Percentiles rank a stretch among this genome's conserved stretches.
Evolutionary conservation across 1,140 invertebrate genomes (phyloP).

Genomic region (Drosophila leontia): DNA sequence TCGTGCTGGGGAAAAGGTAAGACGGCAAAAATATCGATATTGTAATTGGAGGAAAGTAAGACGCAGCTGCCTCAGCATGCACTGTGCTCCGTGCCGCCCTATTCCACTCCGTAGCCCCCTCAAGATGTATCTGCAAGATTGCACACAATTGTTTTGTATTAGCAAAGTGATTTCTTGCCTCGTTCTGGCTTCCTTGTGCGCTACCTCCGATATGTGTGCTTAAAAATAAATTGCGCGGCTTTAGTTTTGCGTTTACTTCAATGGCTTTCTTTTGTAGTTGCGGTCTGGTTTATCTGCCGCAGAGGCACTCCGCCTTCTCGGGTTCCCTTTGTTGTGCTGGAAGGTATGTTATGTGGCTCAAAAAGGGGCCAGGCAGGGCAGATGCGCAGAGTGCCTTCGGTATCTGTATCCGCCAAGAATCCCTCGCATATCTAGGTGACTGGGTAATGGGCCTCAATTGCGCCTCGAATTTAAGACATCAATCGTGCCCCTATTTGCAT

Average conservation of each 20-base stretch:
- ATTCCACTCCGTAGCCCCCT: neutral
- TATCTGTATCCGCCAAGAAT: constrained; percentile 40
- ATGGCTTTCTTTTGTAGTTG: constrained; percentile 67
- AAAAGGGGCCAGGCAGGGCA: neutral
- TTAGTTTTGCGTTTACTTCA: constrained; percentile 72
- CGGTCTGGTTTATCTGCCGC: constrained; percentile 44
- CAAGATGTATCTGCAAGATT: constrained; percentile 75
- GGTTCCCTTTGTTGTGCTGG: constrained; percentile 5
- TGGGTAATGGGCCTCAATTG: constrained; percentile 78
- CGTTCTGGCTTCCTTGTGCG: constrained; percentile 17
- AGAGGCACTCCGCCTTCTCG: constrained; percentile 4
- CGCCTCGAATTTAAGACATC: constrained; percentile 65
- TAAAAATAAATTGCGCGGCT: constrained; percentile 78
- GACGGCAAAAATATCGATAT: constrained; percentile 78
- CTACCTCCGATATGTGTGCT: constrained; percentile 67
- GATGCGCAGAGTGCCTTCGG: constrained; percentile 21
- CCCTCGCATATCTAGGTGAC: constrained; percentile 66
- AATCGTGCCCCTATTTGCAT: constrained; percentile 49
- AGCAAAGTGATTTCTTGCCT: constrained; percentile 60
- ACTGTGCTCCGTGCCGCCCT: neutral
- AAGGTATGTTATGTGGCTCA: constrained; percentile 12
- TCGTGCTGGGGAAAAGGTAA: constrained; percentile 70
- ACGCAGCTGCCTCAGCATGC: constrained; percentile 60
- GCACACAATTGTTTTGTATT: constrained; percentile 81
- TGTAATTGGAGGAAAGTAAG: constrained; percentile 77